Evolutionary conservation across 2,113 vertebrate species (phyloP), one percentile per base, ranked within the genome.

Genomic region (Pelmatolapia mariae): DNA sequence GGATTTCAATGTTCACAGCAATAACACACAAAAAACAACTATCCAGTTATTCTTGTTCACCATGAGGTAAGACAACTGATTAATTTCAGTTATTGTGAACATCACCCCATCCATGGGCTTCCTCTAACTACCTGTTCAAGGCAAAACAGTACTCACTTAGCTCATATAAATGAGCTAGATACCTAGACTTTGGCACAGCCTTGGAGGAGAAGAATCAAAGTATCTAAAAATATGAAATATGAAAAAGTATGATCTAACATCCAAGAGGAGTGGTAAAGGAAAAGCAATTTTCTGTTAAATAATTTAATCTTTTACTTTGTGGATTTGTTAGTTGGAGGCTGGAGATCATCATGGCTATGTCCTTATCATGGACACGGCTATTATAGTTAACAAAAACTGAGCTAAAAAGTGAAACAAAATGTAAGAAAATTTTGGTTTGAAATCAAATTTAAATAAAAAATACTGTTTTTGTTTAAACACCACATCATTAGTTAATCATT

Each of bases 361-460:
- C 33, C 61, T 66, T 66, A 38, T 38, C 33, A 38, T 5, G 33
- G 61, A 0, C 18, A 38, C 1, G 33, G 10, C 19, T 66, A 66
- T 38, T n/a, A 66, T 1, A 66, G 61, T 66, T 66, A 8, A 38
- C 31, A 1, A 8, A 66, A 66, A n/a, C 18, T 12, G 33, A 66
- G 61, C 33, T 38, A 66, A 66, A 7, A n/a, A 13, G 33, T 38
- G 19, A 38, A 66, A 66, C 33, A 66, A 66, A 66, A 66, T 36
- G 18, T 36, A 36, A 66, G 36, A 66, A 66, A 2, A 4, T n/a
- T 66, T 66, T 36, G 0, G 31, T 66, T 66, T 66, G 10, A 36
- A 66, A 66, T 63, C 3, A 66, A 66, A n/a, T 31, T 5, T 0
- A 3, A 12, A 0, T 7, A 63, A 24, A 18, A 10, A 1, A 56